phyloP scores from a whole-genome alignment of 1,140 invertebrate species.

The Coboldia fuscipes region DNA sequence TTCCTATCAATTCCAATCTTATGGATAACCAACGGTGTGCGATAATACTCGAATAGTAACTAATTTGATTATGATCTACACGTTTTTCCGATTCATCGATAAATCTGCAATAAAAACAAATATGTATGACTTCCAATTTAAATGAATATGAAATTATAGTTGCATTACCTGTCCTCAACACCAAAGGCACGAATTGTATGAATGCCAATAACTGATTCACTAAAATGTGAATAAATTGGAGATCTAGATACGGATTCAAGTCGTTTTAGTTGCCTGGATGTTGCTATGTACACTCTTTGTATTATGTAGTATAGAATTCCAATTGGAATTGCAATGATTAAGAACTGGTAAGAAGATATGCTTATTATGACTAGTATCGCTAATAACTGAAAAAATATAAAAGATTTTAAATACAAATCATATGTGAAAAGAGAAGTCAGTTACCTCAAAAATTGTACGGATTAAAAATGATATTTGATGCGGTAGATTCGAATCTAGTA shows the following conservation, averaged over 20 bases:
- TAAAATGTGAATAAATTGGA: slow-evolving; percentile 47
- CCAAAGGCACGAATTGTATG: background rate
- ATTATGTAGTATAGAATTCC: slow-evolving; percentile 74
- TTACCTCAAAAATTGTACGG: slow-evolving; percentile 47
- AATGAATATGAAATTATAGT: background rate
- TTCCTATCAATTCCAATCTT: slow-evolving; percentile 55
- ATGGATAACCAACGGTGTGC: slow-evolving; percentile 59
- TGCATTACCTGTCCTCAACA: slow-evolving; percentile 1
- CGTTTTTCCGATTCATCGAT: background rate
- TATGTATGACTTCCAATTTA: background rate
- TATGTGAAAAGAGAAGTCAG: too few species aligned
- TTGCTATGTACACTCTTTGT: slow-evolving; percentile 83
- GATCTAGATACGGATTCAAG: slow-evolving; percentile 48
- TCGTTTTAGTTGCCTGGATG: slow-evolving; percentile 85
- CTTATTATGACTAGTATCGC: slow-evolving; percentile 78
- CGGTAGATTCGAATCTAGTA: slow-evolving; percentile 52
- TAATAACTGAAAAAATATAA: slow-evolving; percentile 66
- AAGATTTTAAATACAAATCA: too few species aligned
- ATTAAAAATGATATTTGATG: slow-evolving; percentile 44
- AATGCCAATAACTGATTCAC: slow-evolving; percentile 27
- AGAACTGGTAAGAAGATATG: slow-evolving; percentile 70
- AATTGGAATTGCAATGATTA: slow-evolving; percentile 64
- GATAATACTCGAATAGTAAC: slow-evolving; percentile 45
- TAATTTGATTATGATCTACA: slow-evolving; percentile 46
- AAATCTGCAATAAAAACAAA: slow-evolving; percentile 1